Conservation (phyloP, 2,797 vertebrate genomes). For the Chromobotia macracanthus region DNA sequence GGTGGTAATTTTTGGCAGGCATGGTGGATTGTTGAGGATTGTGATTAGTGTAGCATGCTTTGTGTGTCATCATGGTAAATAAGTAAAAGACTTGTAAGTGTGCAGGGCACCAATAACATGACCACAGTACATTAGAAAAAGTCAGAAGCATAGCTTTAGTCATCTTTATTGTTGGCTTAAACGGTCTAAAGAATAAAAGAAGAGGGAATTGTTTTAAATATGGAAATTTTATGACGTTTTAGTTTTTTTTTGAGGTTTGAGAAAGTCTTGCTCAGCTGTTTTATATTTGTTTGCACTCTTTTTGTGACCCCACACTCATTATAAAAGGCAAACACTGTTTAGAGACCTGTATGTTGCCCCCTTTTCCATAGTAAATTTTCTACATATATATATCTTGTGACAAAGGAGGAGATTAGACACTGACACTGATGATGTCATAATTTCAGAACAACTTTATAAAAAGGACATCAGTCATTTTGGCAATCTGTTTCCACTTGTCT, state of each 20-base stretch:
- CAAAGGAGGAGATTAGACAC: not conserved
- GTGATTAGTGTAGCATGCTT: conserved; percentile 7
- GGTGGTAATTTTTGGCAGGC: conserved; percentile 27
- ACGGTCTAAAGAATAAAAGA: not conserved
- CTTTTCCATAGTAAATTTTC: conserved; percentile 10
- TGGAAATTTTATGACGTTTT: not conserved
- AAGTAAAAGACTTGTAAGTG: not conserved
- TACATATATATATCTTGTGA: conserved; percentile 19
- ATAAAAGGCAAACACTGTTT: conserved; percentile 14
- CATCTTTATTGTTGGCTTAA: not conserved
- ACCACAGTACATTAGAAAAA: conserved; percentile 2
- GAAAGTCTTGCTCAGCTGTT: conserved; percentile 23
- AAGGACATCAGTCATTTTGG: not conserved
- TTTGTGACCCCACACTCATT: not conserved
- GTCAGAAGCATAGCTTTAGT: conserved; percentile 17
- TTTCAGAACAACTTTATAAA: conserved; percentile 27
- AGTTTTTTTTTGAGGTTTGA: not conserved
- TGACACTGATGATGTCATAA: conserved; percentile 29
- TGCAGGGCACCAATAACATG: not conserved
- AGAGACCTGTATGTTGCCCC: not conserved
- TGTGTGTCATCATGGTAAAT: conserved; percentile 13
- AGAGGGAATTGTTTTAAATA: not conserved
- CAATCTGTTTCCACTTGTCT: conserved; percentile 46
- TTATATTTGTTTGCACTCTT: not conserved
- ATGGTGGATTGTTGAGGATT: conserved; percentile 18